phyloP scores from a whole-genome alignment of 1,140 invertebrate species.

The Caenorhabditis tropicalis region DNA sequence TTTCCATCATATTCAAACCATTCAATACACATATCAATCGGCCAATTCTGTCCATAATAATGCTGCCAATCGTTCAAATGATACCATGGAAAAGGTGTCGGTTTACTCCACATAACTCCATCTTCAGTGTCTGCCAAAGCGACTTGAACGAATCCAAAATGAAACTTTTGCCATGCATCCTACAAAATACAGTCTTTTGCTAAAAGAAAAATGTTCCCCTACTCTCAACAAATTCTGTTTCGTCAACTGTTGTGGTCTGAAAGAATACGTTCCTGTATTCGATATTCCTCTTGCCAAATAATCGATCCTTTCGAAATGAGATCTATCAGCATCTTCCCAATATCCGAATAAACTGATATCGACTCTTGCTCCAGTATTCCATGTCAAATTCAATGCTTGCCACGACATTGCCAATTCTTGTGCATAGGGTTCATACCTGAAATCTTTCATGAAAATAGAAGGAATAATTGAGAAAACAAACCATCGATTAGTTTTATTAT shows the following conservation, averaged over 20 bases:
- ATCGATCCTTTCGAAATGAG: constrained; percentile 56
- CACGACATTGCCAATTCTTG: constrained; percentile 54
- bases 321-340: constrained; percentile 60
- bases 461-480: not conserved
- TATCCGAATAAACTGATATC: constrained; percentile 59
- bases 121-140: constrained; percentile 53
- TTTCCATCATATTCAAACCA: constrained; percentile 85
- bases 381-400: constrained; percentile 59
- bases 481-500: constrained; percentile 34
- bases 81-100: constrained; percentile 90
- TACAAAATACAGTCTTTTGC: not conserved
- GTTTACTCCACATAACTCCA: constrained; percentile 85
- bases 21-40: constrained; percentile 82
- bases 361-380: constrained; percentile 53
- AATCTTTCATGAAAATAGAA: not conserved
- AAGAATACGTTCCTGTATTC: constrained; percentile 56
- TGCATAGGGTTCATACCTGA: constrained; percentile 55
- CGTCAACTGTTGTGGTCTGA: constrained; percentile 48
- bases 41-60: constrained; percentile 79
- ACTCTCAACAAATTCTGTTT: constrained; percentile 43
- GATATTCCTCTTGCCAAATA: constrained; percentile 53
- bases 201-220: not conserved
- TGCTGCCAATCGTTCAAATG: constrained; percentile 86
- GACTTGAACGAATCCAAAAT: constrained; percentile 59
- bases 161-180: constrained; percentile 56